Base-by-base conservation (phyloP, 2,888 invertebrate genomes). In the Synanthedon tipuliformis region DNA sequence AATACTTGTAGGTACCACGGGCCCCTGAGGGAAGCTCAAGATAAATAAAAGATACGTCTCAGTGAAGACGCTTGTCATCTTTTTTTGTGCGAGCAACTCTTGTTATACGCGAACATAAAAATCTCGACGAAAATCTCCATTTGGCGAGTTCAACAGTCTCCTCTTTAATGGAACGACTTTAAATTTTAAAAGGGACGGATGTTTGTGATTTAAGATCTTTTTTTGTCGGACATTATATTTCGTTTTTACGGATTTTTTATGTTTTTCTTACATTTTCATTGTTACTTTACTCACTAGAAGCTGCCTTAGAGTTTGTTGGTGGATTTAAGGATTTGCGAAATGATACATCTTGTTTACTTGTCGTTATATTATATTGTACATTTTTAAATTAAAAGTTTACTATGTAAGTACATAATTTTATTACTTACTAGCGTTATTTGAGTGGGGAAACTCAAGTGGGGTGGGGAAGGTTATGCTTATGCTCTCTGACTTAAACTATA, bases 41-140 rank as follows among this genome's bases (percentile, higher is more conserved):
- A 45, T 57, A 57, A 57, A 59, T 55, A 56, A 59, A 55, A 59
- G 54, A 53, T 56, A 52, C 52, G 51, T 48, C 45, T 34, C 49
- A 56, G 53, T 13, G 45, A 57, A 54, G 59, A 50, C 55, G 54
- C 53, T 55, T 55, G 50, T 55, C 54, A 56, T 55, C 13, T 45
- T 45, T 45, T 53, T 52, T 55, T 50, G 53, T 41, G 41, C 52
- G 50, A 56, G 55, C 55, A 51, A 55, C 49, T 48, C 57, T 56
- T 56, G 55, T 59, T 57, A 34, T 34, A 59, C 52, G 51, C 41
- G 16, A 23, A 50, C 51, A 54, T 54, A 50, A 56, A 56, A 57
- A 54, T 55, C 56, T 52, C 55, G 52, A 52, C 53, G 34, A 53
- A 54, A 55, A 54, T 52, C 52, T 41, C 18, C 51, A 27, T 52